Percentiles rank a stretch among this genome's conserved stretches.
Evolutionary conservation across 2,797 vertebrate genomes (phyloP).

Genomic region (Enteromius trimaculatus): DNA sequence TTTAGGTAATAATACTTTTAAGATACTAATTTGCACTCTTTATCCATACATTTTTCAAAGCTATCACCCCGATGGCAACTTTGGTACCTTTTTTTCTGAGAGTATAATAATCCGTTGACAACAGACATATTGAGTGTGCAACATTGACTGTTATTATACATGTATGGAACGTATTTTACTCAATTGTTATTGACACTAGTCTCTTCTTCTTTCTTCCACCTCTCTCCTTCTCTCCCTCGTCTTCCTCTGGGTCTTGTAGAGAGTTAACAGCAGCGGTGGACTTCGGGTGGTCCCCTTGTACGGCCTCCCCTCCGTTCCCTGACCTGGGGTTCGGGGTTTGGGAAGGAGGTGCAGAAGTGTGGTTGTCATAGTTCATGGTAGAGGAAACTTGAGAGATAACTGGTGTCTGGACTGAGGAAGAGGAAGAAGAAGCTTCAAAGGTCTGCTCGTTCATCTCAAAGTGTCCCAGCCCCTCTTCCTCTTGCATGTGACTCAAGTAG

Average conservation of each 20-base stretch:
- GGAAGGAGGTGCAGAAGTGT: constrained; percentile 85
- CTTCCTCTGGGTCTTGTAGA: constrained; percentile 80
- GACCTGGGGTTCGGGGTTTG: constrained; percentile 79
- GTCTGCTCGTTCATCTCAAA: constrained; percentile 87
- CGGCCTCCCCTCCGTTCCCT: constrained; percentile 79
- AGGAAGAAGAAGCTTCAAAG: constrained; percentile 74
- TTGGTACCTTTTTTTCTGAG: not conserved
- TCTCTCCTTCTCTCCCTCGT: constrained; percentile 67
- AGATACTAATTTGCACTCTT: not conserved
- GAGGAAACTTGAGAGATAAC: constrained; percentile 99
- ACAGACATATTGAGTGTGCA: not conserved
- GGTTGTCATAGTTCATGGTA: constrained; percentile 94
- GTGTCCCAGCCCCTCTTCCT: constrained; percentile 83
- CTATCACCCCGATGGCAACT: not conserved
- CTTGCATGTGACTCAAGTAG: constrained; percentile 90
- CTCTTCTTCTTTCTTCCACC: constrained; percentile 76
- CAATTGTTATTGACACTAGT: constrained; percentile 84
- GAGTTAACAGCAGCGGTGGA: constrained; percentile 43
- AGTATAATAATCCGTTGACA: constrained; percentile 2
- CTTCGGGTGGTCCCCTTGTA: constrained; percentile 46
- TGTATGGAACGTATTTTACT: constrained; percentile 65
- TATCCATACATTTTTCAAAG: not conserved
- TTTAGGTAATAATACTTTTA: not conserved
- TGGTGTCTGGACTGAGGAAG: constrained; percentile 96
- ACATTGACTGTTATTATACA: constrained; percentile 17